Evolutionary conservation across 2,113 vertebrate genomes (phyloP), one percentile per base, ranked within the genome.

Genomic region (Mesitornis unicolor): DNA sequence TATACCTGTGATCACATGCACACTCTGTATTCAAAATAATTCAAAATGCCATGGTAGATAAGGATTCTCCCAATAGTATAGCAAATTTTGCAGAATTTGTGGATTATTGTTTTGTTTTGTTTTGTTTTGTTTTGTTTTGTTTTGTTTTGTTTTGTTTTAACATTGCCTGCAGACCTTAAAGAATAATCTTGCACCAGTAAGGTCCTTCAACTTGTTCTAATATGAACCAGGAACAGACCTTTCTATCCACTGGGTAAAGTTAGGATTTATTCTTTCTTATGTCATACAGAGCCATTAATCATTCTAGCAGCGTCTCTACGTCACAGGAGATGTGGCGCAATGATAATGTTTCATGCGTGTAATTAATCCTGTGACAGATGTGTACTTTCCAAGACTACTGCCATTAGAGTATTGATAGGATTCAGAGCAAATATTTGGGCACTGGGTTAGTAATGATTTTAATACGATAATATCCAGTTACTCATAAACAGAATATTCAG

Each of bases 301-400:
- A 98, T 97, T 94, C 82, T 28, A 94, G 97, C 96, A 97, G 95
- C 33, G 56, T 81, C 91, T 92, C 81, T 97, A 97, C 88, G 97
- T 97, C 97, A 91, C 16, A 96, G 94, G 97, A 98, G 94, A 98
- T 96, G 90, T 97, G 94, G 78, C 94, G 90, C 98, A 98, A 98
- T 98, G 97, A 98, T 98, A 98, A 98, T 97, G 96, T 97, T 98
- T 98, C 97, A 98, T 98, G 97, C 94, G 87, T 97, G 94, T 98
- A 98, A 98, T 98, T 98, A 98, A 98, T 98, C 96, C 95, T 93
- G 87, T 82, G 87, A 94, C 98, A 98, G 98, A 98, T 98, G 97
- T 92, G 96, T 94, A 93, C 97, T 98, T 98, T 98, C 97, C 96
- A 97, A 97, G 97, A 95, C 96, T 97, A 93, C 97, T 93, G 88